Evolutionary conservation across 2,113 vertebrate genomes (phyloP), one percentile per base, ranked within the genome.

Genomic region (Dissostichus mawsoni): DNA sequence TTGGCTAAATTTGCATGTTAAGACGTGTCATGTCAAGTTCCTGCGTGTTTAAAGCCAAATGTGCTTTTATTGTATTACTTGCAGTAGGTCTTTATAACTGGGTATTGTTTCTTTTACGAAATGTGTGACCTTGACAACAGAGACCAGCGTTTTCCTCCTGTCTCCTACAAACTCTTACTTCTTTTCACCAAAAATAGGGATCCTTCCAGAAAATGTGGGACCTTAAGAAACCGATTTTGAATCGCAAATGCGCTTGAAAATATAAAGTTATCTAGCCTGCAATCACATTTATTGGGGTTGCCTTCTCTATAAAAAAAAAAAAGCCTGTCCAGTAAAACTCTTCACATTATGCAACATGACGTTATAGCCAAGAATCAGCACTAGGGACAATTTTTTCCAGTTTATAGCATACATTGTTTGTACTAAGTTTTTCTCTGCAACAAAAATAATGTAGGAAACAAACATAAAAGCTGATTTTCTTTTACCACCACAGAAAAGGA

Each of bases 401-500:
- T 47, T 33, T 5, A 4, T 13, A 23, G 2, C 36, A 16, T 36
- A 1, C 36, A 41, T 36, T 66, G 44, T 79, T 58, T 29, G 33
- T 41, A 9, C 55, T 7, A 9, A 9, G 8, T 55, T 78, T 69
- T 63, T 75, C 3, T 25, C n/a, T 33, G 51, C 67, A 33, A 25
- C 29, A n/a, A n/a, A 62, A 12, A 76, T 57, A 44, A 69, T 20
- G 4, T 75, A 23, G 36, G 36, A 68, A 52, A 36, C n/a, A 45
- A 20, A 16, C 17, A 58, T 52, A 36, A n/a, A 58, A 3, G 13
- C 16, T 76, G 7, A 70, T 67, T 20, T 25, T 75, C 36, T 41
- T 45, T 71, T 9, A 14, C 23, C 6, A 1, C 51, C 70, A 63
- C 56, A 57, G 36, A 62, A 67, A 62, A 53, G 12, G 51, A 50